Conservation (phyloP, 2,797 vertebrate genomes). For the Rousettus madagascariensis region DNA sequence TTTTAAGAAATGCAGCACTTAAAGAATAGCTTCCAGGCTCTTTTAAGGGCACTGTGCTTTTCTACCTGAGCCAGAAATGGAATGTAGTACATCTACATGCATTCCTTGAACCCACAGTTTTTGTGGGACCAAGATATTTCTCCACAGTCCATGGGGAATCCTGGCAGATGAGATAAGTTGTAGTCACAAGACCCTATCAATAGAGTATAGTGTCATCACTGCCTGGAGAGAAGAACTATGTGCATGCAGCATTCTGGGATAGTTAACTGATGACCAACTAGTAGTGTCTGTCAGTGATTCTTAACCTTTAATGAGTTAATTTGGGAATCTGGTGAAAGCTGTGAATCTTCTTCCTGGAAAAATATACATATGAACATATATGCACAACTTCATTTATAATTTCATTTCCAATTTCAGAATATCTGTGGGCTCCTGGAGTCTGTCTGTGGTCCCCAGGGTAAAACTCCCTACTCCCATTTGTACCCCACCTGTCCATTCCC, state of each 20-base stretch:
- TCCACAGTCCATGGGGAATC: not conserved
- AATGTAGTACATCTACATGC: not conserved
- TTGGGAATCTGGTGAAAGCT: not conserved
- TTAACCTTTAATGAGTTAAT: not conserved
- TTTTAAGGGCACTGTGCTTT: not conserved
- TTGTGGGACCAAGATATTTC: not conserved
- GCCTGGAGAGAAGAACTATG: accelerated
- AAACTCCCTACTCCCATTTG: not conserved
- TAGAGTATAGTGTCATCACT: not conserved
- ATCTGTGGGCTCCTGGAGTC: not conserved
- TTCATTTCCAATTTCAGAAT: not conserved
- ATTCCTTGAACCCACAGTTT: not conserved
- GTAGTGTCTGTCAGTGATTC: not conserved
- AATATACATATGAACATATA: not conserved
- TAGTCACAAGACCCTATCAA: not conserved
- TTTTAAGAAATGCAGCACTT: not conserved
- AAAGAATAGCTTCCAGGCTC: not conserved
- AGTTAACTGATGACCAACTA: not conserved
- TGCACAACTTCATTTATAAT: not conserved
- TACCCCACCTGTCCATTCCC: not conserved
- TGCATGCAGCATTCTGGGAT: not conserved
- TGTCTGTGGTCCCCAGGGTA: not conserved
- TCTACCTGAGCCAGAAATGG: not conserved
- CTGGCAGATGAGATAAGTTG: not conserved
- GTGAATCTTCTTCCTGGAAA: not conserved